Conservation (phyloP, 1,140 invertebrate species). For the Batillaria attramentaria region DNA sequence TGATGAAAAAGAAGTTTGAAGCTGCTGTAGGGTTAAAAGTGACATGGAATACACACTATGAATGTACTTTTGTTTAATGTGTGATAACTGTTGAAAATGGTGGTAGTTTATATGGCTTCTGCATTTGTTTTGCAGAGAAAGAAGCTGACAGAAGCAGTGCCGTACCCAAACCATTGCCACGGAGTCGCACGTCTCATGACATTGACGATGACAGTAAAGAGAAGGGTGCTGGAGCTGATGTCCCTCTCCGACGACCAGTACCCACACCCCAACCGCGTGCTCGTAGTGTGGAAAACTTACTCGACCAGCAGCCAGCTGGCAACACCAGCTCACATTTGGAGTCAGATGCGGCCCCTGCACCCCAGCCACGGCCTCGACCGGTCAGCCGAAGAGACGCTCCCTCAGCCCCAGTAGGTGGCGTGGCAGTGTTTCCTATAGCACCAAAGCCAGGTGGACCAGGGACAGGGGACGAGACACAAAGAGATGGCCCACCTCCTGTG, state of each 20-base stretch:
- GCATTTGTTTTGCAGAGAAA: not conserved
- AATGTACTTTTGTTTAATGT: not conserved
- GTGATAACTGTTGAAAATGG: not conserved
- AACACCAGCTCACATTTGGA: not conserved
- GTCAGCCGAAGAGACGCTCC: not conserved
- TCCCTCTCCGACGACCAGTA: constrained; percentile 17
- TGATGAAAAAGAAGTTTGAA: not conserved
- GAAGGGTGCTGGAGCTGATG: not conserved
- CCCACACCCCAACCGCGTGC: constrained; percentile 37
- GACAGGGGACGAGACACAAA: not conserved
- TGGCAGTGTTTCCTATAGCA: not conserved
- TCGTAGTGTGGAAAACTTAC: constrained; percentile 47
- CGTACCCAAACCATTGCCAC: constrained; percentile 41
- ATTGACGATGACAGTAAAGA: constrained; percentile 9
- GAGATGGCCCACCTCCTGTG: not conserved
- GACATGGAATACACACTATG: not conserved
- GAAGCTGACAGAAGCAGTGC: not conserved
- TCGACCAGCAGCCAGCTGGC: constrained; percentile 41
- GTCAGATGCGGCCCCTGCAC: not conserved
- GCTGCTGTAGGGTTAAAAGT: not conserved
- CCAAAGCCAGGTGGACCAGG: not conserved
- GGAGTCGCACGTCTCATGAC: constrained; percentile 67
- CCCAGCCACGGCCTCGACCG: not conserved
- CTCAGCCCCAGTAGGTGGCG: not conserved
- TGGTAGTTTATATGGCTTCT: not conserved